phyloP scores from a whole-genome alignment of 2,113 vertebrate species.

The Fulica atra region DNA sequence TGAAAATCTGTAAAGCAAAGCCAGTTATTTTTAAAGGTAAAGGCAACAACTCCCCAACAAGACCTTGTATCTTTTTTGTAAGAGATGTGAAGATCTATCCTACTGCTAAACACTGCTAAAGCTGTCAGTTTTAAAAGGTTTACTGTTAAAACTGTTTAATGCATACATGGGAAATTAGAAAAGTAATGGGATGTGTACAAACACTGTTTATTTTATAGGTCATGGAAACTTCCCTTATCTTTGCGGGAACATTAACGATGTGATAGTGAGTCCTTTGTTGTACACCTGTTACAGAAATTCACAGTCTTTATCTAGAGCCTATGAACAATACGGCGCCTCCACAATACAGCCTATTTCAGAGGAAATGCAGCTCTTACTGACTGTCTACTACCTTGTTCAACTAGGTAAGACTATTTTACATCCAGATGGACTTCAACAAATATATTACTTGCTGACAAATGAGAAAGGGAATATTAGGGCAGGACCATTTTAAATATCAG shows the following conservation, averaged over 20 bases:
- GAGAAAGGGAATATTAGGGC: not conserved
- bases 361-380: constrained; percentile 97
- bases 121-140: not conserved
- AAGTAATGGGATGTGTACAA: not conserved
- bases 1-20: constrained; percentile 90
- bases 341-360: constrained; percentile 89
- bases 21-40: constrained; percentile 97
- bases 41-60: not conserved
- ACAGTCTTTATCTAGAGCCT: constrained; percentile 88
- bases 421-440: not conserved
- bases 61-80: not conserved
- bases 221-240: constrained; percentile 93
- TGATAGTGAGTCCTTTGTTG: constrained; percentile 89
- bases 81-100: not conserved
- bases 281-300: constrained; percentile 92
- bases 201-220: constrained; percentile 72
- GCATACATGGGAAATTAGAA: not conserved
- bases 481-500: not conserved
- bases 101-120: not conserved
- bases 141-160: not conserved
- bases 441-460: not conserved
- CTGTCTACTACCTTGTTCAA: constrained; percentile 97
- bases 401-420: constrained; percentile 82
- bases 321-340: constrained; percentile 87
- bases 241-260: constrained; percentile 88